These are phyloP conservation scores for Sula dactylatra DNA, from an alignment of 2,113 vertebrate genomes.

Conservation along the genomic window DNA sequence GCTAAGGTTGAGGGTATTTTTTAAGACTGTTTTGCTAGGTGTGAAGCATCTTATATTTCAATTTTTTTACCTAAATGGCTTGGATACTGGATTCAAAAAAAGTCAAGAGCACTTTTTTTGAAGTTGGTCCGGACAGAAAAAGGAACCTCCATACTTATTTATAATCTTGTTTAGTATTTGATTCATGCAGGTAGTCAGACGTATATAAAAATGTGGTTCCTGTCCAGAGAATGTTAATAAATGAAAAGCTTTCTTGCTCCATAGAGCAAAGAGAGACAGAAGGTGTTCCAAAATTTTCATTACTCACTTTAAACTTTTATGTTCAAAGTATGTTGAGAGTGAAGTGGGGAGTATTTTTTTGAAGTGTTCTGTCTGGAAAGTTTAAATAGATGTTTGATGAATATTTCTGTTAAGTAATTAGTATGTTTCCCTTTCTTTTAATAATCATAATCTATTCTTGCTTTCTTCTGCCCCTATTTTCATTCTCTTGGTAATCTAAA, in stretches of 20 bases:
- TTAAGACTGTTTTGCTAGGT: neutral
- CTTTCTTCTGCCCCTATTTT: constrained; percentile 61
- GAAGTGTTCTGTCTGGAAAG: constrained; percentile 47
- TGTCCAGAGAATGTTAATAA: constrained; percentile 6
- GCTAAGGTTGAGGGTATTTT: neutral
- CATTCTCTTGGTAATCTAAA: constrained; percentile 69
- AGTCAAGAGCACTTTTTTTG: neutral
- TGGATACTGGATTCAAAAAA: neutral
- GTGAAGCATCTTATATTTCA: neutral
- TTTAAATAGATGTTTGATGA: constrained; percentile 67
- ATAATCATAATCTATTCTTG: constrained; percentile 62
- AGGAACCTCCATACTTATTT: neutral
- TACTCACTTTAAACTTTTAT: constrained; percentile 4
- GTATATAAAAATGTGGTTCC: neutral
- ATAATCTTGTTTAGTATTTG: constrained; percentile 16
- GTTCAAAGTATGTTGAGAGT: constrained; percentile 6
- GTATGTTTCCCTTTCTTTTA: constrained; percentile 73
- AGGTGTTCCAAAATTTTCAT: constrained; percentile 5
- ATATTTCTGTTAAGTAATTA: constrained; percentile 71
- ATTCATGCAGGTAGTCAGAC: neutral
- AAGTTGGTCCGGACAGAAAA: neutral
- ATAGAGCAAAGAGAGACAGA: neutral
- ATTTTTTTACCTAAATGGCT: neutral
- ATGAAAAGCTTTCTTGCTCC: neutral
- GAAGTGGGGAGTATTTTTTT: constrained; percentile 54